Percentiles rank a stretch among this genome's conserved stretches.
These are phyloP conservation scores for Rostratula benghalensis DNA, from an alignment of 2,113 vertebrate species.

Conservation along the genomic window DNA sequence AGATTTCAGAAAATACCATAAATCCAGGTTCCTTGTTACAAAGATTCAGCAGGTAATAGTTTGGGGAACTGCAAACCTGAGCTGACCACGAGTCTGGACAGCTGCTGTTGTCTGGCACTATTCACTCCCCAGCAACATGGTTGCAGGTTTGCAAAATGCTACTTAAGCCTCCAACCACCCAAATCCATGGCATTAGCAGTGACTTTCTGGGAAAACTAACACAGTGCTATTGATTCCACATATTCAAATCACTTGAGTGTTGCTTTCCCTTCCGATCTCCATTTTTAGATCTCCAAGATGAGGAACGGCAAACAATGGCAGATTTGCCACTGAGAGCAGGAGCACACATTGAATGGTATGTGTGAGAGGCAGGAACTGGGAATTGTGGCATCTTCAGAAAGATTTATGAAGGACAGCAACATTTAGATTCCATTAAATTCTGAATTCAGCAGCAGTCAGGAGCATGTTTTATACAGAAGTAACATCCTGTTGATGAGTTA, in stretches of 20 bases:
- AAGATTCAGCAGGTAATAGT: not conserved
- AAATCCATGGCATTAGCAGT: not conserved
- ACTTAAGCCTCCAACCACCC: not conserved
- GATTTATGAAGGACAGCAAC: conserved; percentile 56
- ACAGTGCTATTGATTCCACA: not conserved
- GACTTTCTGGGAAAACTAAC: not conserved
- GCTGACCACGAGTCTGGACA: not conserved
- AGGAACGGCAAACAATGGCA: not conserved
- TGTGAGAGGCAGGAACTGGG: not conserved
- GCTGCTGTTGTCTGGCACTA: not conserved
- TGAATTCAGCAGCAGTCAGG: conserved; percentile 48
- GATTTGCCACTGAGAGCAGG: not conserved
- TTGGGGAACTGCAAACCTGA: not conserved
- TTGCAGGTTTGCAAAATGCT: not conserved
- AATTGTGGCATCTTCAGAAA: not conserved
- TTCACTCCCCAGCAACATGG: not conserved
- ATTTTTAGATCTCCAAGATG: not conserved
- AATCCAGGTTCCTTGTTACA: not conserved
- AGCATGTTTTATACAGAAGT: conserved; percentile 29
- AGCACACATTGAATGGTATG: not conserved
- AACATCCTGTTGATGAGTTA: conserved; percentile 44
- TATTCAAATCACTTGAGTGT: not conserved
- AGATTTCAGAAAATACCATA: not conserved
- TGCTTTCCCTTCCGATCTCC: not conserved
- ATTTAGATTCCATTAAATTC: conserved; percentile 51